Conservation (phyloP, 2,888 invertebrate genomes). For the Caenorhabditis parvicauda region DNA sequence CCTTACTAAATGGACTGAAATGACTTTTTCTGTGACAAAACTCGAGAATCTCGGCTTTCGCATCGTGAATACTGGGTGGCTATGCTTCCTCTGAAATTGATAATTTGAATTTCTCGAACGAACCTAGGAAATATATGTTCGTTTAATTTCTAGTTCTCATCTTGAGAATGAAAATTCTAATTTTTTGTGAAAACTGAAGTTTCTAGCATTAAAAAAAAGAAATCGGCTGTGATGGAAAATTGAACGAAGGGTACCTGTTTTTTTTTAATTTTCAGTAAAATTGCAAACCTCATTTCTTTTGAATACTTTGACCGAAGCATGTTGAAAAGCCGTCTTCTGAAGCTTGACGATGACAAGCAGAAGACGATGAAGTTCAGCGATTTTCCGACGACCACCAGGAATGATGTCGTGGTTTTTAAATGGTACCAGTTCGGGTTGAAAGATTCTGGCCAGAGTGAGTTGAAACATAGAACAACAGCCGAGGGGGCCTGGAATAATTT, state of each 20-base stretch:
- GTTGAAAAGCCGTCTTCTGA: constrained; percentile 41
- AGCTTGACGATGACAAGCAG: constrained; percentile 47
- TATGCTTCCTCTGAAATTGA: no score
- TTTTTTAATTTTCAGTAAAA: no score
- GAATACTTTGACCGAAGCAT: constrained; percentile 30
- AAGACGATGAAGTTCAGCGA: constrained; percentile 52
- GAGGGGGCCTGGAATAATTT: constrained; percentile 36
- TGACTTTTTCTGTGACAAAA: constrained; percentile 39
- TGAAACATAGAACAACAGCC: constrained; percentile 42
- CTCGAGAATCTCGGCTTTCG: constrained; percentile 31
- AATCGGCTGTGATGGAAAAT: no score
- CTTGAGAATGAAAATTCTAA: no score
- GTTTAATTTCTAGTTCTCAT: no score
- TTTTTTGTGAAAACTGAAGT: no score
- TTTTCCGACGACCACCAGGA: constrained; percentile 55
- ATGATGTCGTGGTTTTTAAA: constrained; percentile 32
- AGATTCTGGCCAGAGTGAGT: constrained; percentile 31
- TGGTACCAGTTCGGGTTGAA: constrained; percentile 21
- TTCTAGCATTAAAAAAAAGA: no score
- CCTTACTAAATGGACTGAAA: constrained; percentile 39
- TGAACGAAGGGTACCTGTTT: no score
- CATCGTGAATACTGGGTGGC: constrained; percentile 34
- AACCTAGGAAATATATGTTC: no score
- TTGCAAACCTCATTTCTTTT: no score
- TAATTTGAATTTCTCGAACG: no score